These are phyloP conservation scores for Trididemnum clinides DNA, from an alignment of 23 tunicate species.

Conservation along the genomic window DNA sequence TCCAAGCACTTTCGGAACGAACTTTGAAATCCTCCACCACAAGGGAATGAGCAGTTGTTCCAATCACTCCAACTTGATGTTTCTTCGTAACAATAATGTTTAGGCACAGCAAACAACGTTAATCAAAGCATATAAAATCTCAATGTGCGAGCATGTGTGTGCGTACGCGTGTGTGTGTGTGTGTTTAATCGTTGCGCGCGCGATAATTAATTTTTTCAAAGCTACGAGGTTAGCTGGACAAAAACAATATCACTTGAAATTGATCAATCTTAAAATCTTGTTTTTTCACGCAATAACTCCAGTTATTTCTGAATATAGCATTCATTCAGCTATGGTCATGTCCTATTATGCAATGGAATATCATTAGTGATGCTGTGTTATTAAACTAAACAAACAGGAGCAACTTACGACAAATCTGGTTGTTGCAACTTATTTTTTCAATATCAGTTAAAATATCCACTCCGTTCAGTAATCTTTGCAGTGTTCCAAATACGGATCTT, in stretches of 20 bases:
- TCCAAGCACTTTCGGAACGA: neutral
- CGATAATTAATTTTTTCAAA: no score
- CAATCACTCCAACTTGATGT: neutral
- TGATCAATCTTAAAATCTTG: no score
- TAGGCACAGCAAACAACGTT: neutral
- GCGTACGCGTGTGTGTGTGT: no score
- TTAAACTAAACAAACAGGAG: no score
- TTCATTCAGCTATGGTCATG: no score
- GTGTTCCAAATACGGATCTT: neutral
- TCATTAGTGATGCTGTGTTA: no score
- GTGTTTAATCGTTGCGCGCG: no score
- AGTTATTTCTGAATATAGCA: no score
- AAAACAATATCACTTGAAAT: no score
- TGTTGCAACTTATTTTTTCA: neutral
- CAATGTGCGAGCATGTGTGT: neutral
- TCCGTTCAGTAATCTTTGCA: neutral
- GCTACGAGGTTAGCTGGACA: no score
- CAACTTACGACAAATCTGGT: neutral
- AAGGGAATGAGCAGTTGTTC: neutral
- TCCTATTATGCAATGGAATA: no score
- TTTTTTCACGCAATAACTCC: no score
- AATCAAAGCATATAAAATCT: neutral
- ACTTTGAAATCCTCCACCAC: conserved; percentile 6
- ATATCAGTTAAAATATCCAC: neutral
- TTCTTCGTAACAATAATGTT: neutral